These are phyloP conservation scores for Pterocles burchelli DNA, from an alignment of 2,113 vertebrate genomes.

Conservation along the genomic window DNA sequence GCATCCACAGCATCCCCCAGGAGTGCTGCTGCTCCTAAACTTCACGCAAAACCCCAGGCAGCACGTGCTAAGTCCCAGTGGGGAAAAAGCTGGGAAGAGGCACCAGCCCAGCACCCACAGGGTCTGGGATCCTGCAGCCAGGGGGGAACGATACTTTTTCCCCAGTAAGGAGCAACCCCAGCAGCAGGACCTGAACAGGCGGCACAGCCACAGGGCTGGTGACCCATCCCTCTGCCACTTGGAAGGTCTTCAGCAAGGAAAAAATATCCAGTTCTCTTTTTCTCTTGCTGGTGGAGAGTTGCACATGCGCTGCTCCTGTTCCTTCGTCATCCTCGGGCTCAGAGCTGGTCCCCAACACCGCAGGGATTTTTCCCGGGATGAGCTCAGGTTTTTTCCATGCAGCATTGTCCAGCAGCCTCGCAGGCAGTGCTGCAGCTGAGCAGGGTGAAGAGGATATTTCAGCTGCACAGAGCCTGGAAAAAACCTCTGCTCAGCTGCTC, in stretches of 20 bases:
- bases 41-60: not conserved
- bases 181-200: accelerated
- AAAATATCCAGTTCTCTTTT: too few relatives aligned
- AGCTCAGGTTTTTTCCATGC: not conserved
- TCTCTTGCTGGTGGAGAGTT: not conserved
- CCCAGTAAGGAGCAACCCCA: not conserved
- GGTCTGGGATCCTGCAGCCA: accelerated
- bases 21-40: not conserved
- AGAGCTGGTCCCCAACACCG: accelerated
- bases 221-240: not conserved
- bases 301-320: accelerated
- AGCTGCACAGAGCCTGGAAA: not conserved
- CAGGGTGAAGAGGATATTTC: not conserved
- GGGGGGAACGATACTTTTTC: not conserved
- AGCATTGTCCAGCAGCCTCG: too few relatives aligned
- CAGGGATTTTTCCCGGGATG: accelerated
- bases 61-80: not conserved
- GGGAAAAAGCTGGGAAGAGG: not conserved
- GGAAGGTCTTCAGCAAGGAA: too few relatives aligned
- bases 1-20: not conserved
- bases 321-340: not conserved
- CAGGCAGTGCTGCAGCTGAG: not conserved
- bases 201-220: not conserved
- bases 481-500: not conserved
- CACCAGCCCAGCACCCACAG: accelerated